Evolutionary conservation across 37 sponge, comb jelly and placozoan genomes (phyloP).

Genomic region (Dysidea cf. avara): DNA sequence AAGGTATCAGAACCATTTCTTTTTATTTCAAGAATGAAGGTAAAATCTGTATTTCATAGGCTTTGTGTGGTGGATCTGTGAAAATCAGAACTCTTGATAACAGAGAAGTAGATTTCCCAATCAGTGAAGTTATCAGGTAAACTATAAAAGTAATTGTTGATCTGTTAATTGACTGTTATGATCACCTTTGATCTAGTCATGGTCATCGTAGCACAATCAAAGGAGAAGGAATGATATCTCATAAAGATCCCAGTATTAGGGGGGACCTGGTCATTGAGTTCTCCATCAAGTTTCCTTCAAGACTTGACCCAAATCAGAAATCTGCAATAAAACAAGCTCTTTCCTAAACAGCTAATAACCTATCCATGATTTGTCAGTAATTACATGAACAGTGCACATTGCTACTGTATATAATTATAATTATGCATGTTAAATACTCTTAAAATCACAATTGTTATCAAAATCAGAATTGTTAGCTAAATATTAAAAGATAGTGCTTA

Average conservation of each 20-base stretch:
- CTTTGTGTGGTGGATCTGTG: constrained; percentile 70
- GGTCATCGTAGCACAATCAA: constrained; percentile 69
- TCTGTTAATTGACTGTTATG: background rate
- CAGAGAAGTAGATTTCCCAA: constrained; percentile 71
- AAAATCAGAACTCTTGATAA: constrained; percentile 86
- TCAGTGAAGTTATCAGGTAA: constrained; percentile 88
- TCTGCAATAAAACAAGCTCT: constrained; percentile 76
- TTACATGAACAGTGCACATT: background rate
- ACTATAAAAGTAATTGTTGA: background rate
- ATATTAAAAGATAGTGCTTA: too few species aligned
- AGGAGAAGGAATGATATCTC: constrained; percentile 91
- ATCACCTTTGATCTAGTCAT: constrained; percentile 32
- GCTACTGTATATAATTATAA: background rate
- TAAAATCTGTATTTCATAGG: constrained; percentile 25
- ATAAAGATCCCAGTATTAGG: constrained; percentile 42
- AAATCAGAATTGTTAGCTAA: too few species aligned
- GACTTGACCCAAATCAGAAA: constrained; percentile 78
- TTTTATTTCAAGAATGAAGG: background rate
- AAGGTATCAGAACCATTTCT: background rate
- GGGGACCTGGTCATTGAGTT: constrained; percentile 90
- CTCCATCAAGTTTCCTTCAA: constrained; percentile 74
- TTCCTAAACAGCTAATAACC: constrained; percentile 1
- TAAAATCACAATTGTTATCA: too few species aligned
- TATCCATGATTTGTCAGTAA: background rate
- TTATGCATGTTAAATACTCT: too few species aligned